These are phyloP conservation scores for Siniperca chuatsi DNA, from an alignment of 2,113 vertebrate genomes.

Conservation along the genomic window DNA sequence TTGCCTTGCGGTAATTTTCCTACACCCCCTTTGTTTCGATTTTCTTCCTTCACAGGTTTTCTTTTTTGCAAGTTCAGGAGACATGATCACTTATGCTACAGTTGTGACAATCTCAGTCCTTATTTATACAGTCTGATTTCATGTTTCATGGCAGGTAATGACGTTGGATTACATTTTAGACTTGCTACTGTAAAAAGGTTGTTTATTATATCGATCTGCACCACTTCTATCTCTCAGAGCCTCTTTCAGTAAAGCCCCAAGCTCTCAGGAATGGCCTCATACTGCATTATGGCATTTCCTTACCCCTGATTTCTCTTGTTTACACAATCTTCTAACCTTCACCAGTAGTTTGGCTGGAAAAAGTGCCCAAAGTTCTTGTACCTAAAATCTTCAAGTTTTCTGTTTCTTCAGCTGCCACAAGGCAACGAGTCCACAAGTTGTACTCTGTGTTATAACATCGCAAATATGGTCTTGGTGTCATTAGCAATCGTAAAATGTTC, in stretches of 20 bases:
- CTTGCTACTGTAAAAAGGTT: not conserved
- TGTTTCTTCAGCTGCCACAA: not conserved
- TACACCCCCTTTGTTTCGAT: not conserved
- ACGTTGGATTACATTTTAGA: not conserved
- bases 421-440: not conserved
- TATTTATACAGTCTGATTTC: not conserved
- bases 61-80: not conserved
- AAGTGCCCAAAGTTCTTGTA: not conserved
- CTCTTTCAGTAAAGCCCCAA: not conserved
- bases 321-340: not conserved
- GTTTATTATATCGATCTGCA: slow-evolving; percentile 10
- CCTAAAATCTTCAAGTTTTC: not conserved
- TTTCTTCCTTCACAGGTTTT: not conserved
- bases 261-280: not conserved
- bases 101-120: not conserved
- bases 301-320: not conserved
- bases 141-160: no score
- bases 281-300: not conserved
- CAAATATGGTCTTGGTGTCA: not conserved
- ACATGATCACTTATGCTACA: not conserved
- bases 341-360: not conserved
- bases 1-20: not conserved
- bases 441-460: not conserved
- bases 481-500: slow-evolving; percentile 10
- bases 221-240: not conserved